Evolutionary conservation across 2,113 vertebrate genomes (phyloP), one percentile per base, ranked within the genome.

Genomic region (Ammodytes marinus): DNA sequence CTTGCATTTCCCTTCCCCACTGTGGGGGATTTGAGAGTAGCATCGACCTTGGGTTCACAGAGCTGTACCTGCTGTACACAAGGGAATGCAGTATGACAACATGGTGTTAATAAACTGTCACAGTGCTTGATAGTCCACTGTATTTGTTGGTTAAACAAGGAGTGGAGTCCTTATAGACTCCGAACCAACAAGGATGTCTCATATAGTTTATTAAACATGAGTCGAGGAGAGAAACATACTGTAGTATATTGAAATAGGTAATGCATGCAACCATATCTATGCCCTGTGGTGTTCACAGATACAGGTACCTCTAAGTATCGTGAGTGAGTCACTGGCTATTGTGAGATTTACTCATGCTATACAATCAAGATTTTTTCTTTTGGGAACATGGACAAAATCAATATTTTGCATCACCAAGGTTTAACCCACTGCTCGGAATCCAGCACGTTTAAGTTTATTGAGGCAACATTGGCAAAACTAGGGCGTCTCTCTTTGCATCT

Each of bases 401-500:
- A 71, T 74, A 77, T 43, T 59, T 7, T 82, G 59, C 54, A 52
- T 81, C 64, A 74, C 83, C 61, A 61, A 55, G 64, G 66, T 50
- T 70, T 71, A 79, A 60, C 67, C 60, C 60, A 53, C 71, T 83
- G 80, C 77, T 88, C 64, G 55, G 76, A 79, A 90, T 86, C 74
- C 58, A 83, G 84, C 60, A 76, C 84, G 54, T 82, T 78, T 2
- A 75, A 88, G 60, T 71, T 71, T 83, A 89, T 88, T 88, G 80
- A 92, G 58, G 43, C 50, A 70, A 71, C 46, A 79, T 88, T 77
- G 80, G 60, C 49, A 85, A 89, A 89, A 89, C 58, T 90, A 81
- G 89, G 86, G 60, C 89, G 88, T 84, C 88, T 84, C 79, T 71
- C 59, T 80, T 85, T 78, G 85, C 79, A 89, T 83, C 69, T 68